Evolutionary conservation across 2,113 vertebrate genomes (phyloP).

Genomic region (Calyptomena viridis): DNA sequence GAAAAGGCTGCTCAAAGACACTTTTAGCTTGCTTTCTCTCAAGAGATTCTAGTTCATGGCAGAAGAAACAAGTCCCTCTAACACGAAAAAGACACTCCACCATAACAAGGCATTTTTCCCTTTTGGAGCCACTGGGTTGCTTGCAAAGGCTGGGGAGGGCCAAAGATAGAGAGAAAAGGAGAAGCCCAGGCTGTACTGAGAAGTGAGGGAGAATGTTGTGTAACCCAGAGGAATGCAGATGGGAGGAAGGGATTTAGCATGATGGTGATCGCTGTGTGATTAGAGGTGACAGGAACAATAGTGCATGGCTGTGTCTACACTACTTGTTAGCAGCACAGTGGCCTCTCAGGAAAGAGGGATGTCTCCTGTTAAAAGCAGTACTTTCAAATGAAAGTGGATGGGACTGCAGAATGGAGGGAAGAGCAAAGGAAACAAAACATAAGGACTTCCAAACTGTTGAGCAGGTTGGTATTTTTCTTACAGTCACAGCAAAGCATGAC

Average conservation of each 20-base stretch:
- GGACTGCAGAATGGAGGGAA: not conserved
- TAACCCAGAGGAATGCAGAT: not conserved
- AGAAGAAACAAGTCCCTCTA: not conserved
- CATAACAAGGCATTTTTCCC: not conserved
- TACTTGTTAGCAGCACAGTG: not conserved
- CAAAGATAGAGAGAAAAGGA: not conserved
- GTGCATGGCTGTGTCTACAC: not conserved
- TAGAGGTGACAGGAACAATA: constrained; percentile 2
- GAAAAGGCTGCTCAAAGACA: constrained; percentile 27
- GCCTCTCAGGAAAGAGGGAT: not conserved
- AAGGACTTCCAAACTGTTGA: not conserved
- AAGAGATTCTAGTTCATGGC: not conserved
- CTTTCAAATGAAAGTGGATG: not conserved
- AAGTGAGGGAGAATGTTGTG: not conserved
- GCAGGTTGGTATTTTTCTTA: not conserved
- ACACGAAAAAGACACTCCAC: not conserved
- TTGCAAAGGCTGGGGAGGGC: not conserved
- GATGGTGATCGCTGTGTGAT: not conserved
- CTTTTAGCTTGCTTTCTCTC: constrained; percentile 29
- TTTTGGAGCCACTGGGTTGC: not conserved
- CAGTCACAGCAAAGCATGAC: not conserved
- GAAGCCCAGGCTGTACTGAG: not conserved
- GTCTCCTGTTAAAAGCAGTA: not conserved
- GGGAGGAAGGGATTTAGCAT: not conserved
- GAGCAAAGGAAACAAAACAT: not conserved